Base-by-base conservation (phyloP, 2,888 invertebrate species). In the Sclerodermus sp. region DNA sequence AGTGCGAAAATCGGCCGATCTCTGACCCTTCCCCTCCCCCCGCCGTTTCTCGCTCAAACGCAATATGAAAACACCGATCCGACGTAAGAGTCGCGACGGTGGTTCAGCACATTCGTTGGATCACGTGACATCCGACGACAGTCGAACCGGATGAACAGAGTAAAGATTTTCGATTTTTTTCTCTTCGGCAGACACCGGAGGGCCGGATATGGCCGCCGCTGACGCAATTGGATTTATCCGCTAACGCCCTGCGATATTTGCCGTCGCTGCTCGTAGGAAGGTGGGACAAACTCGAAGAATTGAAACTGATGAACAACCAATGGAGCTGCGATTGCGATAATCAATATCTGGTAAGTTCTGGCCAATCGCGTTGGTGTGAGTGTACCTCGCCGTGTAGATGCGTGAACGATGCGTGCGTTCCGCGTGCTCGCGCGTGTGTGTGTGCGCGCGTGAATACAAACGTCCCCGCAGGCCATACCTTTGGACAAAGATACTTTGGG, bases 291-390 rank as follows among this genome's bases (percentile, higher is more conserved):
- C 72, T 93, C 13, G 79, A 82, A 23, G 80, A 81, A 43, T 73
- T 93, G 43, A 86, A 90, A 58, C 81, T 93, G 8, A 82, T 84
- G 31, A 83, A 83, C 64, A 93, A 93, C 73, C 87, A 88, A 0
- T 93, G 85, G 87, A 80, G 83, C 18, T 93, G 93, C 70, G 90
- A 91, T 72, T 90, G 89, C 66, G 83, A 86, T 53, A 91, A 91
- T 51, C 87, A 89, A 67, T 89, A 89, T 85, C 82, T 93, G 78
- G 85, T 91, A 13, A 72, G 68, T 70, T 49, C 38, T 32, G 38
- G n/a, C 34, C n/a, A 14, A 14, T 13, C 3, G 38, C 17, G 15
- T 38, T 6, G 3, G 3, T 36, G 14, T 10, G 14, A 4, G 14
- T 36, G 8, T 23, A 23, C 23, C 3, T 5, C 23, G 23, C 8